These are phyloP conservation scores for Scaptomyza polygonia DNA, from an alignment of 2,888 invertebrate species.

Conservation along the genomic window DNA sequence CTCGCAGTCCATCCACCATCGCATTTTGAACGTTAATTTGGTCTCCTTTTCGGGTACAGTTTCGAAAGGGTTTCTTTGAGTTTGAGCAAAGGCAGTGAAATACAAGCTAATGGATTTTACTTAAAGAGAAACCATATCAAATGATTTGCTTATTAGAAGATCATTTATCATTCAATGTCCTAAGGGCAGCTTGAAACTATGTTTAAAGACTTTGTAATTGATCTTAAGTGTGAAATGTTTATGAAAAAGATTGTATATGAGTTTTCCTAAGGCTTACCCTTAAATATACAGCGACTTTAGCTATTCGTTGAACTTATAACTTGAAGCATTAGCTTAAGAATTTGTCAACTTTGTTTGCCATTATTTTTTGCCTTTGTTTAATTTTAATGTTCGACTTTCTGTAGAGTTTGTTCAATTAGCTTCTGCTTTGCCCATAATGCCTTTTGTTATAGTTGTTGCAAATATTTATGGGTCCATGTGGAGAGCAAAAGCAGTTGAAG, in stretches of 20 bases:
- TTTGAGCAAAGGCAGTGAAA: neutral
- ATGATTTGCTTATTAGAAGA: conserved; percentile 8
- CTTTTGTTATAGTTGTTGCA: conserved; percentile 20
- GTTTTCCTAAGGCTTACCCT: neutral
- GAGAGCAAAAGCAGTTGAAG: conserved; percentile 33
- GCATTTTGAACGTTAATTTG: conserved; percentile 47
- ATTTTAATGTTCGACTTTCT: conserved; percentile 37
- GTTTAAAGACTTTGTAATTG: neutral
- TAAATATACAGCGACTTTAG: too few species aligned
- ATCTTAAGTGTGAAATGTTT: neutral
- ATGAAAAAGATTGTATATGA: neutral
- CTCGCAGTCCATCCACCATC: conserved; percentile 57
- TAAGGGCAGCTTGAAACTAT: neutral
- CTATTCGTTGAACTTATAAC: neutral
- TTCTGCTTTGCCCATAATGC: conserved; percentile 40
- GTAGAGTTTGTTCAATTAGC: conserved; percentile 28
- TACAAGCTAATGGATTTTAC: conserved; percentile 17
- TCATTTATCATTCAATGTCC: neutral
- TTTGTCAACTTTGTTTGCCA: conserved; percentile 34
- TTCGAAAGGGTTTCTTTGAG: conserved; percentile 46
- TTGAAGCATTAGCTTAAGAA: conserved; percentile 5
- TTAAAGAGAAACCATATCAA: neutral
- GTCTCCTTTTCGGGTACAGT: conserved; percentile 57
- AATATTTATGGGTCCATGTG: conserved; percentile 45
- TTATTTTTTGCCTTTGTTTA: conserved; percentile 33